These are phyloP conservation scores for Leuctra nigra DNA, from an alignment of 2,888 invertebrate species.

Conservation along the genomic window DNA sequence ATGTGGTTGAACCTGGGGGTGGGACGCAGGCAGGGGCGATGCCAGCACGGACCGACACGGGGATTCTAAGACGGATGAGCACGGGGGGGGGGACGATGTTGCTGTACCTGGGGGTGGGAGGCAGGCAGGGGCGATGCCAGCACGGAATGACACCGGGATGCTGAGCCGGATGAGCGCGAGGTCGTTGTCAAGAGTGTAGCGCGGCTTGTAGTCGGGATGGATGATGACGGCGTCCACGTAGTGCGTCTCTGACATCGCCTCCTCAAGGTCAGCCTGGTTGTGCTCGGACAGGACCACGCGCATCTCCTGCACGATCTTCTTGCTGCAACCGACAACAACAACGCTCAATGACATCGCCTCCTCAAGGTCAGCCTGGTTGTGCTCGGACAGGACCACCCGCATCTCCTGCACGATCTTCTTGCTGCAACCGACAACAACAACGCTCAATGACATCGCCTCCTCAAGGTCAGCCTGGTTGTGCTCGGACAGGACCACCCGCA, in stretches of 20 bases:
- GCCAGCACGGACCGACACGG: constrained; percentile 32
- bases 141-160: constrained; percentile 32
- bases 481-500: too few relatives aligned
- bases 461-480: too few relatives aligned
- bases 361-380: too few relatives aligned
- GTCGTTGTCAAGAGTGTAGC: constrained; percentile 32
- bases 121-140: constrained; percentile 35
- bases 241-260: constrained; percentile 27
- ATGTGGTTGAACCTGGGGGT: constrained; percentile 22
- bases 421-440: too few relatives aligned
- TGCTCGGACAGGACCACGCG: constrained; percentile 32
- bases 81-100: too few relatives aligned
- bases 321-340: constrained; percentile 7
- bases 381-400: too few relatives aligned
- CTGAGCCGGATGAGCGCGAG: constrained; percentile 35
- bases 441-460: too few relatives aligned
- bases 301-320: constrained; percentile 22
- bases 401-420: too few relatives aligned
- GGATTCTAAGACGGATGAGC: constrained; percentile 33
- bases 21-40: constrained; percentile 37
- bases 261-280: constrained; percentile 29
- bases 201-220: constrained; percentile 34
- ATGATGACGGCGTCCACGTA: constrained; percentile 30
- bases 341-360: too few relatives aligned
- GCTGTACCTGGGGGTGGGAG: constrained; percentile 31